A percentile compares a stretch with the other conserved stretches of the same genome.
Evolutionary conservation across 2,797 vertebrate genomes (phyloP).

Genomic region (Scolopax bukidnonensis): DNA sequence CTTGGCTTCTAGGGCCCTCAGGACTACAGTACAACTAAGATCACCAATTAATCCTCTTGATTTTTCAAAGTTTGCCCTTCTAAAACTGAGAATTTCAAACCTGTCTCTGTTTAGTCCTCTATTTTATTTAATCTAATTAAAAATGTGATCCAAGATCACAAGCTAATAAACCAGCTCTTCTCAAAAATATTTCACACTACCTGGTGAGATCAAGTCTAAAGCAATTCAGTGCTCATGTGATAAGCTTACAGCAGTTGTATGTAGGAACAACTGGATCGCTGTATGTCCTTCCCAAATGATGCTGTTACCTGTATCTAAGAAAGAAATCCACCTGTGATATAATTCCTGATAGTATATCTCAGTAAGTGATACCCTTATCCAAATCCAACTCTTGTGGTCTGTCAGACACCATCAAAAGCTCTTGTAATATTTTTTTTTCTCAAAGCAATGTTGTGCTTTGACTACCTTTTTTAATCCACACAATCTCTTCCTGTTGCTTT

Average conservation of each 20-base stretch:
- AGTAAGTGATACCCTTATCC: accelerated
- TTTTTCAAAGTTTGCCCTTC: not conserved
- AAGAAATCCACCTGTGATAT: not conserved
- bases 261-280: not conserved
- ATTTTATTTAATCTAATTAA: not conserved
- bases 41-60: not conserved
- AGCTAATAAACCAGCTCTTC: not conserved
- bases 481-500: not conserved
- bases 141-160: not conserved
- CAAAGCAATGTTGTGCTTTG: not conserved
- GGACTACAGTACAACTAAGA: not conserved
- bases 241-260: not conserved
- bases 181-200: not conserved
- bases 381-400: not conserved
- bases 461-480: accelerated
- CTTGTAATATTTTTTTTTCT: not conserved
- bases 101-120: not conserved
- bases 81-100: not conserved
- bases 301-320: not conserved
- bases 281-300: not conserved
- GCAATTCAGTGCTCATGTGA: not conserved
- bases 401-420: not conserved
- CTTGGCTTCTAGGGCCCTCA: not conserved
- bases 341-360: not conserved
- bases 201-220: not conserved